Evolutionary conservation across 2,888 invertebrate species (phyloP).

Genomic region (Muschampia plurimacula): DNA sequence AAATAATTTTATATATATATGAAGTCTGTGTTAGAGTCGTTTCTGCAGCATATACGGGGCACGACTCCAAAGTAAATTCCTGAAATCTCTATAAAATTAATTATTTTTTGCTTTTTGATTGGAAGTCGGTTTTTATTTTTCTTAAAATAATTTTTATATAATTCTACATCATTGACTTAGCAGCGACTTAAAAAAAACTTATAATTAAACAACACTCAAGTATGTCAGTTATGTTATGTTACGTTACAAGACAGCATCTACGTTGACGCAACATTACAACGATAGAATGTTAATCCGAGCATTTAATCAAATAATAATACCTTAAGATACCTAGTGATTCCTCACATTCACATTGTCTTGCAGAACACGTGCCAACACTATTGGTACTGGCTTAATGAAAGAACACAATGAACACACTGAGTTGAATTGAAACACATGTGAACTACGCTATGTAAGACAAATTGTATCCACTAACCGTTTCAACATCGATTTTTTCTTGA

Average conservation of each 20-base stretch:
- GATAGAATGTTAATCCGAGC: constrained; percentile 44
- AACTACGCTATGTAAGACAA: constrained; percentile 16
- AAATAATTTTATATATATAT: no score
- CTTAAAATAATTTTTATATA: no score
- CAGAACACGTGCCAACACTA: constrained; percentile 57
- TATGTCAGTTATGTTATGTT: constrained; percentile 3
- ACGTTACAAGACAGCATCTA: constrained; percentile 17
- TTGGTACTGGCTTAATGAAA: constrained; percentile 43
- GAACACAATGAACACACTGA: constrained; percentile 32
- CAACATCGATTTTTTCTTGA: constrained; percentile 3
- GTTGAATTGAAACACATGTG: constrained; percentile 17
- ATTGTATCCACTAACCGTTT: constrained; percentile 4
- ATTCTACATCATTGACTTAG: background rate
- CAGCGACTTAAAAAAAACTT: no score
- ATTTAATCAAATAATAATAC: constrained; percentile 50
- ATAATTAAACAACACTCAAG: background rate
- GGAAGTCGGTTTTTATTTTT: no score
- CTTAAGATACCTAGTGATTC: constrained; percentile 39
- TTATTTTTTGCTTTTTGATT: no score
- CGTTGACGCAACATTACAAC: constrained; percentile 37
- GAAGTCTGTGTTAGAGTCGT: no score
- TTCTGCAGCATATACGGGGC: no score
- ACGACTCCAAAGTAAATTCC: no score
- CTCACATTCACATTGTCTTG: constrained; percentile 53
- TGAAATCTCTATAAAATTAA: no score